A percentile compares a stretch with the other conserved stretches of the same genome.
phyloP scores from a whole-genome alignment of 2,113 vertebrate genomes.

The Vombatus ursinus region DNA sequence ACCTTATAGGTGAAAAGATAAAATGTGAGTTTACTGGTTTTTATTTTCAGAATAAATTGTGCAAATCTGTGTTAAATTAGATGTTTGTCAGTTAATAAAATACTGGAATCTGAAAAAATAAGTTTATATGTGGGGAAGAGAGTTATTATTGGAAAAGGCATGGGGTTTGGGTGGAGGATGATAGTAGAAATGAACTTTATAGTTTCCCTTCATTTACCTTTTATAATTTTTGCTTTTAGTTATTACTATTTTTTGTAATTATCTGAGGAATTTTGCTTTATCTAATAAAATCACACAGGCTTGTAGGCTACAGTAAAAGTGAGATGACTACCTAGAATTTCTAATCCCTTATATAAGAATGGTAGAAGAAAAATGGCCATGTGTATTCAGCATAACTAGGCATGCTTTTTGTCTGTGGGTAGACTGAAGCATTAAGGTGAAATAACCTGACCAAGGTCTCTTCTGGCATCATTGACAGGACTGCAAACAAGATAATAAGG shows the following conservation, averaged over 20 bases:
- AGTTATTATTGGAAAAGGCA: background rate
- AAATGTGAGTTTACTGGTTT: background rate
- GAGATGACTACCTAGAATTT: background rate
- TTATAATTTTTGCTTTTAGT: slow-evolving; percentile 37
- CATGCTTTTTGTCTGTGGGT: background rate
- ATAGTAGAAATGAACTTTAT: background rate
- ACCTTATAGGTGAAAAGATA: background rate
- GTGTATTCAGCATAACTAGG: background rate
- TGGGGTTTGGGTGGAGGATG: background rate
- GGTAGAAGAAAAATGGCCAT: background rate
- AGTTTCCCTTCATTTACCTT: background rate
- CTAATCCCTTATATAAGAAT: background rate
- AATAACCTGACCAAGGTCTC: background rate
- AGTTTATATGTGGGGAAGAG: background rate
- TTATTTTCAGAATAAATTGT: background rate
- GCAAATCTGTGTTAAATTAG: slow-evolving; percentile 69
- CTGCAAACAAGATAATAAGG: background rate
- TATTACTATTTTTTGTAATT: slow-evolving; percentile 48
- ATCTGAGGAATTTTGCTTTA: slow-evolving; percentile 21
- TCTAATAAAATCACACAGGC: background rate
- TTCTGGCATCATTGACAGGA: background rate
- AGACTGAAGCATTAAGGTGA: background rate
- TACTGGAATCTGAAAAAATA: slow-evolving; percentile 1
- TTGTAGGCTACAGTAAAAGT: background rate
- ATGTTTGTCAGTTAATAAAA: slow-evolving; percentile 44